A percentile compares a stretch with the other conserved stretches of the same genome.
Conservation (phyloP, 1,140 invertebrate species). For the Trinorchestia longiramus region DNA sequence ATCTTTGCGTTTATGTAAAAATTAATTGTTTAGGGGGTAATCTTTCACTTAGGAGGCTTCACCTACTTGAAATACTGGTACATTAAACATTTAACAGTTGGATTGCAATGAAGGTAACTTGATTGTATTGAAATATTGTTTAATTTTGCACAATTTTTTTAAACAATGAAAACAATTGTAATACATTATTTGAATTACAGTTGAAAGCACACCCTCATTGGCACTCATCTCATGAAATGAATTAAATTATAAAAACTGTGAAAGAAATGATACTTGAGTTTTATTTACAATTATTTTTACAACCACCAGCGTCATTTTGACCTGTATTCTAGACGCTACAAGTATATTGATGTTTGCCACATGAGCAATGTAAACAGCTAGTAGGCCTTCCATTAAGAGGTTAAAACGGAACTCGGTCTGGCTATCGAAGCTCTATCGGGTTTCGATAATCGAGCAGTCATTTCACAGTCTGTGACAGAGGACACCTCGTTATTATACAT, state of each 20-base stretch:
- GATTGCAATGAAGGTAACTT: not conserved
- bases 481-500: not conserved
- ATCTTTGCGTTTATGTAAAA: no score
- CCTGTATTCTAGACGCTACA: not conserved
- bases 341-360: not conserved
- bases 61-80: no score
- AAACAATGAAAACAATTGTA: not conserved
- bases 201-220: not conserved
- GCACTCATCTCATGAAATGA: not conserved
- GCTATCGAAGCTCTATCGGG: not conserved
- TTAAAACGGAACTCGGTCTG: not conserved
- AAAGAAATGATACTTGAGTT: not conserved
- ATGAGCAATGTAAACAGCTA: not conserved
- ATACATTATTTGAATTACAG: not conserved
- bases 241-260: not conserved
- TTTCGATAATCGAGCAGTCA: constrained; percentile 7
- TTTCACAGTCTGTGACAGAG: not conserved
- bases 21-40: no score
- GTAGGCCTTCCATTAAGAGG: not conserved
- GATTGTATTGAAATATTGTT: not conserved
- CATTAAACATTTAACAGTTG: no score
- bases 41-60: no score
- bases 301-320: not conserved
- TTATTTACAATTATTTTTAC: not conserved
- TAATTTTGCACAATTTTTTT: not conserved